These are phyloP conservation scores for Dreissena polymorpha DNA, from an alignment of 1,140 invertebrate species.

Conservation along the genomic window DNA sequence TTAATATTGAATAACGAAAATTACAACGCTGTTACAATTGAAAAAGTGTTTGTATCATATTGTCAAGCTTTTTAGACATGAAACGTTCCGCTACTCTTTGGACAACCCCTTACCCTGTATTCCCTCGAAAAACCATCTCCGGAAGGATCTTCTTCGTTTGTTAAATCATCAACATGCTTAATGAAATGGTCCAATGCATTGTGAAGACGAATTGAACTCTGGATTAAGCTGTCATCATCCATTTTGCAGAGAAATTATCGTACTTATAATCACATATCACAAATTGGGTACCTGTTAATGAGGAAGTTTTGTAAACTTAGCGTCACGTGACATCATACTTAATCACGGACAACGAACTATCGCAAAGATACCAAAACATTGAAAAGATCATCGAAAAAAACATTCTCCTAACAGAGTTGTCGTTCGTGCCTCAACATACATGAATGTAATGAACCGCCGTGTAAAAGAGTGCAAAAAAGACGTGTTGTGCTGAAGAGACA, in stretches of 20 bases:
- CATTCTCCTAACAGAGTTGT: not conserved
- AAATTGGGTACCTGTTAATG: not conserved
- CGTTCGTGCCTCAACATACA: too few species aligned
- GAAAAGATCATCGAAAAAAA: not conserved
- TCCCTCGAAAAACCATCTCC: conserved; percentile 81
- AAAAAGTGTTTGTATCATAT: too few species aligned
- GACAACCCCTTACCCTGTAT: conserved; percentile 79
- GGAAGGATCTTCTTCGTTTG: conserved; percentile 74
- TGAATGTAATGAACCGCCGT: too few species aligned
- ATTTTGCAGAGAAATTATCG: conserved; percentile 6
- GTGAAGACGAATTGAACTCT: conserved; percentile 55
- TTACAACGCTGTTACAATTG: too few species aligned
- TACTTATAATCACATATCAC: not conserved
- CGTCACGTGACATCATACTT: conserved; percentile 5
- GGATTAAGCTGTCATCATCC: conserved; percentile 1
- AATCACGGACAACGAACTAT: not conserved
- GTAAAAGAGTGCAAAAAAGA: too few species aligned
- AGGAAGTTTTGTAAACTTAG: conserved; percentile 10
- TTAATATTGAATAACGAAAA: too few species aligned
- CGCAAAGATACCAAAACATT: not conserved
- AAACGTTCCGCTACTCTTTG: not conserved
- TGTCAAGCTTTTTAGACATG: too few species aligned
- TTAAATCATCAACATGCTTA: conserved; percentile 81
- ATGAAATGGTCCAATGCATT: conserved; percentile 81
- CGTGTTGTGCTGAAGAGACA: too few species aligned